Conservation (phyloP, 2,888 invertebrate genomes). For the Laspeyria flexula region DNA sequence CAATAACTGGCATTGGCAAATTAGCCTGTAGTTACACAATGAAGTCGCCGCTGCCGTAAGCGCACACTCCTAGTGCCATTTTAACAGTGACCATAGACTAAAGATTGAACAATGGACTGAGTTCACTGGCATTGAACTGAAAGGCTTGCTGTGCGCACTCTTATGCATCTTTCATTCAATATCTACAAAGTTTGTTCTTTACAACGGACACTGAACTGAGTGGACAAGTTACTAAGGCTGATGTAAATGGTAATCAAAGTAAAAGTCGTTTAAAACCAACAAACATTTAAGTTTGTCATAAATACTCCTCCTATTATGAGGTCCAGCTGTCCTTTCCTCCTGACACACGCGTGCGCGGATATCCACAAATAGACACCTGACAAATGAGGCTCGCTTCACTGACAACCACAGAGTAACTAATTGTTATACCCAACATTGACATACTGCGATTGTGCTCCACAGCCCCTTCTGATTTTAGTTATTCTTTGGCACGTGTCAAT, state of each 20-base stretch:
- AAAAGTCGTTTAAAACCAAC: neutral
- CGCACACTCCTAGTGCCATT: no score
- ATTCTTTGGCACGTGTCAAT: slow-evolving; percentile 53
- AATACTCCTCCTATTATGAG: slow-evolving; percentile 33
- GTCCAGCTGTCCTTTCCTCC: slow-evolving; percentile 57
- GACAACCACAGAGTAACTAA: slow-evolving; percentile 66
- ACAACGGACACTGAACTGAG: no score
- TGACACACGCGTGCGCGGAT: slow-evolving; percentile 43
- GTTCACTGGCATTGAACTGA: no score
- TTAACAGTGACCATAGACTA: no score
- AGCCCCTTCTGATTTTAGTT: slow-evolving; percentile 22
- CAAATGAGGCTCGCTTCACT: slow-evolving; percentile 63
- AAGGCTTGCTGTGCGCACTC: no score
- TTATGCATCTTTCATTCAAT: no score
- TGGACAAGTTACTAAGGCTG: no score
- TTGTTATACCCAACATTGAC: slow-evolving; percentile 25
- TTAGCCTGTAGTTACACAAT: neutral
- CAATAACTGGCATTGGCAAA: neutral
- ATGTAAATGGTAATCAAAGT: no score
- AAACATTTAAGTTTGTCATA: slow-evolving; percentile 36
- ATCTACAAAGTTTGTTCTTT: no score
- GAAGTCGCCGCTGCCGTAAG: neutral
- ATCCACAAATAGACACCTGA: slow-evolving; percentile 65
- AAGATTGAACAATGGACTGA: no score
- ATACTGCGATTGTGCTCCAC: slow-evolving; percentile 2